phyloP scores from a whole-genome alignment of 2,797 vertebrate species.

The Ficedula albicollis region DNA sequence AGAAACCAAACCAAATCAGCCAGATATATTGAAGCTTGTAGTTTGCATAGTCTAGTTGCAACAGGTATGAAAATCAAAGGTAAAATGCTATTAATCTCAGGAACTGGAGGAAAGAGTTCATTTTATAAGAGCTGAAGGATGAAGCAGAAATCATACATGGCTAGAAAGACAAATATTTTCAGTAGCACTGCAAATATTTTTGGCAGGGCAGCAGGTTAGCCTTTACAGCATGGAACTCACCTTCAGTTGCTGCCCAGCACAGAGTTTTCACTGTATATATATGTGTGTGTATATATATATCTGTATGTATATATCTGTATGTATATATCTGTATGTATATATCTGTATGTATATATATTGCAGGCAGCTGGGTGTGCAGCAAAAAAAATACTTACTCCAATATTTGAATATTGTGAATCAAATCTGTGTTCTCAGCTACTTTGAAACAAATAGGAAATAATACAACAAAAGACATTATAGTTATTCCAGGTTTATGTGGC shows the following conservation, averaged over 20 bases:
- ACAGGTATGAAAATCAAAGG: neutral
- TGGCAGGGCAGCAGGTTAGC: neutral
- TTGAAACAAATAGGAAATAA: neutral
- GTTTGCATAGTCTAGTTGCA: neutral
- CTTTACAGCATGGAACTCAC: neutral
- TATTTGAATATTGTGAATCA: neutral
- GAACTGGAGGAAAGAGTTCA: neutral
- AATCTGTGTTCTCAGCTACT: neutral
- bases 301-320: neutral
- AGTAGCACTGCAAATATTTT: neutral
- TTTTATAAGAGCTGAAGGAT: neutral
- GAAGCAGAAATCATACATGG: neutral
- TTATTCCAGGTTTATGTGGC: neutral
- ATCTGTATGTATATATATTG: neutral
- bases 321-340: neutral
- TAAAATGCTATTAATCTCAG: neutral
- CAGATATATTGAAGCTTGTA: neutral
- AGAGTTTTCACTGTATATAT: neutral
- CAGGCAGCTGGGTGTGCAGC: neutral
- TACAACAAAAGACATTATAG: neutral
- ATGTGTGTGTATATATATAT: too few relatives aligned
- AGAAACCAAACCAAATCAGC: neutral
- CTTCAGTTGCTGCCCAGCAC: neutral
- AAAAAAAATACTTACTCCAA: neutral
- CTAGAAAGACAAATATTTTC: neutral